Evolutionary conservation across 1,140 invertebrate species (phyloP), one percentile per base, ranked within the genome.

Genomic region (Danaus plexippus): DNA sequence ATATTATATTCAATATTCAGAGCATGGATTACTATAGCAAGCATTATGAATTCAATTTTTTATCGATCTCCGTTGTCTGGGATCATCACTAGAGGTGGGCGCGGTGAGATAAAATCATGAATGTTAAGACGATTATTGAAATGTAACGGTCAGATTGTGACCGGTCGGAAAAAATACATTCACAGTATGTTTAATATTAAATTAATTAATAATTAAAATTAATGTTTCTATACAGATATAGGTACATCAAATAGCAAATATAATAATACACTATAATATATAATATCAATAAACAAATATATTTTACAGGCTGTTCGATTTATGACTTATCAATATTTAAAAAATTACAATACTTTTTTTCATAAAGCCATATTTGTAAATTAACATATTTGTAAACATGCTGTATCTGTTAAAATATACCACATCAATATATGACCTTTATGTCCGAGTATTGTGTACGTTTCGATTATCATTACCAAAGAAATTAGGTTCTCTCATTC

Each of bases 111-210:
- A 85, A 80, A 71, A 82, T 83, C 81, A 75, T 66, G 66, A 73
- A 74, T 83, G 73, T 79, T 86, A 86, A 86, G 83, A 81, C 76
- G 83, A 85, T 86, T 86, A 86, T 86, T 86, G 83, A 86, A 86
- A 76, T 86, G 83, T 86, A 86, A 86, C 83, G 83, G 83, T 85
- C 83, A 86, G 74, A 85, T 80, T 86, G 80, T 82, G 80, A 77
- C 75, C 81, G 75, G 75, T 73, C 77, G 77, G 78, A 83, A 81
- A 81, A 72, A 80, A 70, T 52, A 52, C 54, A 57, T 46, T 64
- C 75, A 81, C 68, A 78, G 63, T 47, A 7, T 73, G 70, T 12
- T 52, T 44, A 22, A 22, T 32, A 42, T 46, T 32, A 32, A 32
- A 32, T 32, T 32, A 32, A 32, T 32, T 32, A 32, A 32, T 32